Evolutionary conservation across 2,888 invertebrate genomes (phyloP).

Genomic region (Cryptops parisi): DNA sequence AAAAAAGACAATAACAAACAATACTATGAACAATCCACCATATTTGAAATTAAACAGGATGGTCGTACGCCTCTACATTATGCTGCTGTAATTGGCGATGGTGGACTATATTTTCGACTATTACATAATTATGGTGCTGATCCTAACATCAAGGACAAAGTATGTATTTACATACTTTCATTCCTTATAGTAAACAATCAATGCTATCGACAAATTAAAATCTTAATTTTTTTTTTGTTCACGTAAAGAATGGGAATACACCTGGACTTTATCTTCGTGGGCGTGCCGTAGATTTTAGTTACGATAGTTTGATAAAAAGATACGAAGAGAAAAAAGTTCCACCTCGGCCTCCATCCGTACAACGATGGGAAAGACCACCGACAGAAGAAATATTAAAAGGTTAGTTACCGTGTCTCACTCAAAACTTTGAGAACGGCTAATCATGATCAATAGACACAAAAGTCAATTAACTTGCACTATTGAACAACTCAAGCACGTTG

Average conservation of each 20-base stretch:
- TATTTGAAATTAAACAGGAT: slow-evolving; percentile 24
- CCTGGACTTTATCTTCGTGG: slow-evolving; percentile 63
- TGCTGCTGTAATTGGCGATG: slow-evolving; percentile 42
- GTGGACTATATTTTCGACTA: slow-evolving; percentile 73
- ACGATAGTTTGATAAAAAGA: slow-evolving; percentile 43
- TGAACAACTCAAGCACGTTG: no score
- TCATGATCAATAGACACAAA: not conserved
- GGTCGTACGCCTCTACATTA: slow-evolving; percentile 36
- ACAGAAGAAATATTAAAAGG: slow-evolving; percentile 18
- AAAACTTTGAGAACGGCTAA: not conserved
- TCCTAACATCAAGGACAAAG: slow-evolving; percentile 64
- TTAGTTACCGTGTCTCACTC: not conserved
- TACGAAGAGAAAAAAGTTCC: slow-evolving; percentile 19
- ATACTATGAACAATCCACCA: not conserved
- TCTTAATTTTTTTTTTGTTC: slow-evolving; percentile 9
- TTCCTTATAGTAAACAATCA: no score
- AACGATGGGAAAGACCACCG: slow-evolving; percentile 19
- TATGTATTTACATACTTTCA: slow-evolving; percentile 35
- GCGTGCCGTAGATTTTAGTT: slow-evolving; percentile 50
- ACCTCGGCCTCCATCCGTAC: slow-evolving; percentile 18
- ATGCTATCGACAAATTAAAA: no score
- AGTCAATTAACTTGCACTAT: no score
- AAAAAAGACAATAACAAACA: not conserved
- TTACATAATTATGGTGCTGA: slow-evolving; percentile 74
- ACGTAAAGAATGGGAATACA: slow-evolving; percentile 58